These are phyloP conservation scores for Cardiocondyla obscurior DNA, from an alignment of 1,140 invertebrate species.

Conservation along the genomic window DNA sequence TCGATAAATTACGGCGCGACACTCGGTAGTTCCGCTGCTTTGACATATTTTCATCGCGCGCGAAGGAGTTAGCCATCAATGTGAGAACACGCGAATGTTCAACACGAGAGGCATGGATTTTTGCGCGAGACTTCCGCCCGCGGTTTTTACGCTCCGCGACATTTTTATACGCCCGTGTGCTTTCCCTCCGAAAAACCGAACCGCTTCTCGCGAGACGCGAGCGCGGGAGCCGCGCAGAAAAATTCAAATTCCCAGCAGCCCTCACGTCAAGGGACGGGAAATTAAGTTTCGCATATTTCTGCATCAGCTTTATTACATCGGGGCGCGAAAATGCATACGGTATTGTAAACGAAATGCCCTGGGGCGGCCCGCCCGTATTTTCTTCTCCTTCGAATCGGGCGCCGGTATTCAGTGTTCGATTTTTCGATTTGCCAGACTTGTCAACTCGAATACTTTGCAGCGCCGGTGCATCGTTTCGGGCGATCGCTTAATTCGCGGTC, in stretches of 20 bases:
- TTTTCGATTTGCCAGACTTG: background rate
- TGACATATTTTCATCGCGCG: slow-evolving; percentile 43
- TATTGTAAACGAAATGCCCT: slow-evolving; percentile 21
- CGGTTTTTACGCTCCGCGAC: background rate
- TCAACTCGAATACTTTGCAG: background rate
- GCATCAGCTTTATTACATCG: slow-evolving; percentile 51
- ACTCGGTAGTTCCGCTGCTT: slow-evolving; percentile 24
- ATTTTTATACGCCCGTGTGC: background rate
- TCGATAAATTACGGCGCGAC: slow-evolving; percentile 62
- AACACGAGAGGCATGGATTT: background rate
- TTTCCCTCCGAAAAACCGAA: slow-evolving; percentile 27
- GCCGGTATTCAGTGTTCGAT: background rate
- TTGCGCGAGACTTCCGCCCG: background rate
- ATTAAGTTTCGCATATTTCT: slow-evolving; percentile 51
- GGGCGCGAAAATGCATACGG: slow-evolving; percentile 34
- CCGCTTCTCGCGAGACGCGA: slow-evolving; percentile 21
- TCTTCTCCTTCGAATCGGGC: slow-evolving; percentile 23
- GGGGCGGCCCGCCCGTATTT: background rate
- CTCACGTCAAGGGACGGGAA: slow-evolving; percentile 35
- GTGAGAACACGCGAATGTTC: background rate
- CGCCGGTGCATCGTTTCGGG: slow-evolving; percentile 10
- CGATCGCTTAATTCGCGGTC: slow-evolving; percentile 25
- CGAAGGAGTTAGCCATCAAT: slow-evolving; percentile 5
- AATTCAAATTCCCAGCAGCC: slow-evolving; percentile 45
- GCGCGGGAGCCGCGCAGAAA: slow-evolving; percentile 27